phyloP scores from a whole-genome alignment of 2,888 invertebrate genomes.

The Strigamia crassipes region DNA sequence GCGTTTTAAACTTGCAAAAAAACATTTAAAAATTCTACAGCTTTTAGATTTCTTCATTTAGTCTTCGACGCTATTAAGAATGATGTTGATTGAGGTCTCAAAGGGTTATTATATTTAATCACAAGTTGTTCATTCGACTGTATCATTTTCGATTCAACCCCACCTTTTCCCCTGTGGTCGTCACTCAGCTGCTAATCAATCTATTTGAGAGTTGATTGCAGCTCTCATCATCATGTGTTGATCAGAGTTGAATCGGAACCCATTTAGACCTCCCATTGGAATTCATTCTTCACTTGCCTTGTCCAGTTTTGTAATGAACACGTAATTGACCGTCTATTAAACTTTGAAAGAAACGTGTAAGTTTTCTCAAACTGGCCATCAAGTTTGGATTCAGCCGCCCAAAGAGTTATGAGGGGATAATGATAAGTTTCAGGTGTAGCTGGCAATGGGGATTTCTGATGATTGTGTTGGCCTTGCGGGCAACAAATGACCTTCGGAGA shows the following conservation, averaged over 20 bases:
- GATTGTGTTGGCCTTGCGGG: constrained; percentile 13
- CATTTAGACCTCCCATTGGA: constrained; percentile 30
- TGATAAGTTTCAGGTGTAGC: constrained; percentile 43
- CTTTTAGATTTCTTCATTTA: constrained; percentile 7
- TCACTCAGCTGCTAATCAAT: constrained; percentile 40
- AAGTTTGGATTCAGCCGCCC: background rate
- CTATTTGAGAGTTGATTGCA: constrained; percentile 23
- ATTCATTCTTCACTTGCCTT: constrained; percentile 1
- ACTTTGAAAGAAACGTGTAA: background rate
- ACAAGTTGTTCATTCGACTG: background rate
- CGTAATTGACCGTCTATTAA: constrained; percentile 33
- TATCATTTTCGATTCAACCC: background rate
- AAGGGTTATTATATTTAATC: constrained; percentile 11
- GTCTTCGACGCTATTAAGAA: background rate
- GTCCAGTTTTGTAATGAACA: constrained; percentile 35
- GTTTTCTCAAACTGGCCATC: constrained; percentile 34
- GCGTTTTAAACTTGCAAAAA: background rate
- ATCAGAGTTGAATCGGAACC: background rate
- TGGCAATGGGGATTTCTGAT: constrained; percentile 37
- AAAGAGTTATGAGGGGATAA: constrained; percentile 45
- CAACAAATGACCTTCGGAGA: background rate
- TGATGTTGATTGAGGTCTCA: constrained; percentile 7
- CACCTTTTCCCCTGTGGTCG: constrained; percentile 15
- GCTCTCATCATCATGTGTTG: background rate
- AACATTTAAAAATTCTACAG: background rate